Evolutionary conservation across 2,797 vertebrate species (phyloP).

Genomic region (Artibeus jamaicensis): DNA sequence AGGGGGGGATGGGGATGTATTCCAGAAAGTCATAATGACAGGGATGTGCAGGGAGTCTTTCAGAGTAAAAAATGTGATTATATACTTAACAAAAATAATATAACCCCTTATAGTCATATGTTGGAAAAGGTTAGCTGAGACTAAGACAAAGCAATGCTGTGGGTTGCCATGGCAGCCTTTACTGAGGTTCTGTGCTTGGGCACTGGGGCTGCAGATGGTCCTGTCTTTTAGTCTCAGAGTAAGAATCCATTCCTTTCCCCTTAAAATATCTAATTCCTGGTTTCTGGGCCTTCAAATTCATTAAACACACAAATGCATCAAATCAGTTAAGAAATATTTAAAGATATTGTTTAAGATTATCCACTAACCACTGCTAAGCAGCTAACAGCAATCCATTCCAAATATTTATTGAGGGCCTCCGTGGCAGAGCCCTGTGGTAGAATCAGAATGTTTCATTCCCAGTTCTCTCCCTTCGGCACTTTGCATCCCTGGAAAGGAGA

Average conservation of each 20-base stretch:
- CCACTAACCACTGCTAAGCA: neutral
- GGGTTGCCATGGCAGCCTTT: neutral
- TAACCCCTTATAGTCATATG: neutral
- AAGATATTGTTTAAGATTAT: neutral
- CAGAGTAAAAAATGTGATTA: neutral
- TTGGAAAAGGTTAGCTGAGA: neutral
- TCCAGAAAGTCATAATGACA: neutral
- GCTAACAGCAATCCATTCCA: neutral
- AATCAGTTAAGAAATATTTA: slow-evolving; percentile 13
- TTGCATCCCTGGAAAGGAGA: neutral
- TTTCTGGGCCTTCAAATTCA: neutral
- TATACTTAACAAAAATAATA: neutral
- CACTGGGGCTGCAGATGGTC: neutral
- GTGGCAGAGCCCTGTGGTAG: neutral
- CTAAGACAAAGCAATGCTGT: neutral
- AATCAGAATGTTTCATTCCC: neutral
- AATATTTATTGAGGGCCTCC: neutral
- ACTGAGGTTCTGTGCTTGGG: neutral
- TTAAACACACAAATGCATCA: neutral
- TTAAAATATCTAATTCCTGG: neutral
- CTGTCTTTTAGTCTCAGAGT: neutral
- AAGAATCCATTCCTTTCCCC: neutral
- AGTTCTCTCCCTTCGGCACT: neutral
- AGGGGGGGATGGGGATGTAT: neutral
- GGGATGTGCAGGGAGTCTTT: neutral